Base-by-base conservation (phyloP, 1,140 invertebrate genomes). In the Ctenoplectra terminalis region DNA sequence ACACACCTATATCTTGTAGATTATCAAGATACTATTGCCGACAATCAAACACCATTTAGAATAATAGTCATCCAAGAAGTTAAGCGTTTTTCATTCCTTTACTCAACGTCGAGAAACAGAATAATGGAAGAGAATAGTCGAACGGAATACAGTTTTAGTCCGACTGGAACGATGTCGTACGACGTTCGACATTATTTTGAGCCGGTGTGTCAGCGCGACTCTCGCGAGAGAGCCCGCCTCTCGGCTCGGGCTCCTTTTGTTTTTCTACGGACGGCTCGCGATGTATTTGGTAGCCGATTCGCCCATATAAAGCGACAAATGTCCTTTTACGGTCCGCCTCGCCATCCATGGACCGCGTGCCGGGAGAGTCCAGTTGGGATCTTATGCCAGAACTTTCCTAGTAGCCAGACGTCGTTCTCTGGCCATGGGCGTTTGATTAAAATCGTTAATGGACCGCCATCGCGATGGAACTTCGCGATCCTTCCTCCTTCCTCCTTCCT, bases 231-330 rank as follows among this genome's bases (percentile, higher is more conserved):
- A 79, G 66, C 54, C n/a, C 31, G 64, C 71, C 77, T 73, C 73
- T 72, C 77, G 69, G 66, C 54, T 82, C 85, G 83, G 84, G 81
- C 85, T 87, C 84, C 87, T 91, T 91, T 91, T 90, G 90, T 91
- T 91, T 91, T 91, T 91, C 91, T 89, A 87, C 87, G 78, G 78
- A 64, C 80, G 84, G 76, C 82, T 89, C 88, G 87, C 87, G 90
- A 91, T 91, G 87, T 90, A 90, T 91, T 90, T 91, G 91, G 91
- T 91, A 90, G 88, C 86, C 89, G 91, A 89, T 89, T 91, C 89
- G 83, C 52, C 91, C 90, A 90, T 91, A 90, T 92, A 91, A 88
- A 91, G 91, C 84, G 87, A 88, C 90, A 91, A 91, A 91, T 91
- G 86, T 91, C 89, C 90, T 91, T 91, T 90, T 91, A 91, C 81